Evolutionary conservation across 2,888 invertebrate species (phyloP).

Genomic region (Pseudeuparius sepicola): DNA sequence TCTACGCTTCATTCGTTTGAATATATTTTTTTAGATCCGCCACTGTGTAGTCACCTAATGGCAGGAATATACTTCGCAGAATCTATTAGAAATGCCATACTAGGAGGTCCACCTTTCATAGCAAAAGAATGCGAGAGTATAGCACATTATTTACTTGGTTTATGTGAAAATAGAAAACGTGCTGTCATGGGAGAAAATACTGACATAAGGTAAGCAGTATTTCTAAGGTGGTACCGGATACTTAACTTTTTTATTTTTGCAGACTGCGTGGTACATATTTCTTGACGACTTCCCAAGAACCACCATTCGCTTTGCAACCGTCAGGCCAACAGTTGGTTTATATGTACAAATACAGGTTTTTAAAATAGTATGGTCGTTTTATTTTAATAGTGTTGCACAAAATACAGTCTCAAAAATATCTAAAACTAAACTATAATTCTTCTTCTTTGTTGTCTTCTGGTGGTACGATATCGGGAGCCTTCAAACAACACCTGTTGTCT

Average conservation of each 20-base stretch:
- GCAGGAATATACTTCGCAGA: slow-evolving; percentile 53
- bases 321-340: too few relatives aligned
- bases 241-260: slow-evolving; percentile 29
- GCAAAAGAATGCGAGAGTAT: slow-evolving; percentile 50
- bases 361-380: too few relatives aligned
- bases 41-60: slow-evolving; percentile 52
- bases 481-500: slow-evolving; percentile 56
- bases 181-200: slow-evolving; percentile 35
- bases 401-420: too few relatives aligned
- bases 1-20: too few relatives aligned
- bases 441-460: too few relatives aligned
- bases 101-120: slow-evolving; percentile 43
- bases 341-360: too few relatives aligned
- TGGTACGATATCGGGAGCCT: slow-evolving; percentile 27
- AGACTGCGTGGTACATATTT: slow-evolving; percentile 32
- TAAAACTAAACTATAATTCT: too few relatives aligned
- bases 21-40: slow-evolving; percentile 35
- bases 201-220: slow-evolving; percentile 11
- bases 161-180: slow-evolving; percentile 24
- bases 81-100: slow-evolving; percentile 42
- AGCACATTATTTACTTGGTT: slow-evolving; percentile 42
- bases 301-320: slow-evolving; percentile 30
- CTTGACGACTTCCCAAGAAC: slow-evolving; percentile 29
- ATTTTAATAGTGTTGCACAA: too few relatives aligned
- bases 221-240: slow-evolving; percentile 8